Base-by-base conservation (phyloP, 2,888 invertebrate species). In the Lymantria monacha region DNA sequence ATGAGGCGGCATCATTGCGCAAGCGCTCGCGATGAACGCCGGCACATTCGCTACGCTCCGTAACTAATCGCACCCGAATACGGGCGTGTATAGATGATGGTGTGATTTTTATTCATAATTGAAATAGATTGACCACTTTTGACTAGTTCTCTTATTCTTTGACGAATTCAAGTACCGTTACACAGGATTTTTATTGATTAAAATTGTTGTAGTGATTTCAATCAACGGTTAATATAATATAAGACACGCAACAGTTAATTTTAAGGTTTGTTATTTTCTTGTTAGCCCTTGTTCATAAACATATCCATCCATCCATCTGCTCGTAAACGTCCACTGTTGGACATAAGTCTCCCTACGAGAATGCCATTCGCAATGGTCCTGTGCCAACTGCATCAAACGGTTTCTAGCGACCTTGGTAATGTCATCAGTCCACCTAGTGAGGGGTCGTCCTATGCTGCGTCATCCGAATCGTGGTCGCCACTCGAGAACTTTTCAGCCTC, bases 51-150 rank as follows among this genome's bases (percentile, higher is more conserved):
- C 76, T 67, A 80, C 82, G 88, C 82, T 73, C 75, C 75, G 85
- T 80, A 87, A 87, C 88, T 75, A 90, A 90, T 89, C 74, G 72
- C 75, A 69, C 66, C 84, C 83, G 79, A 85, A 86, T 83, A 86
- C 83, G 81, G 81, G 72, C 73, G 69, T 70, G 66, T 69, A 64
- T 70, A 70, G 72, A 73, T 83, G 82, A 79, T 73, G 72, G 74
- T 76, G 76, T 72, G 78, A 75, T 72, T 79, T 73, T 78, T 72
- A 72, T 59, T 63, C 63, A 48, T 60, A 70, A 66, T 67, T 62
- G 63, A 66, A 64, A 59, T 57, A 61, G 57, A 69, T 59, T 55
- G 57, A 49, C 42, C 43, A 51, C 54, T 61, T 59, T 66, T 42
- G 43, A 57, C 37, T 46, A 30, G 53, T 55, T 30, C 53, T 58